A percentile compares a stretch with the other conserved stretches of the same genome.
These are phyloP conservation scores for Conger conger DNA, from an alignment of 2,113 vertebrate genomes.

Conservation along the genomic window DNA sequence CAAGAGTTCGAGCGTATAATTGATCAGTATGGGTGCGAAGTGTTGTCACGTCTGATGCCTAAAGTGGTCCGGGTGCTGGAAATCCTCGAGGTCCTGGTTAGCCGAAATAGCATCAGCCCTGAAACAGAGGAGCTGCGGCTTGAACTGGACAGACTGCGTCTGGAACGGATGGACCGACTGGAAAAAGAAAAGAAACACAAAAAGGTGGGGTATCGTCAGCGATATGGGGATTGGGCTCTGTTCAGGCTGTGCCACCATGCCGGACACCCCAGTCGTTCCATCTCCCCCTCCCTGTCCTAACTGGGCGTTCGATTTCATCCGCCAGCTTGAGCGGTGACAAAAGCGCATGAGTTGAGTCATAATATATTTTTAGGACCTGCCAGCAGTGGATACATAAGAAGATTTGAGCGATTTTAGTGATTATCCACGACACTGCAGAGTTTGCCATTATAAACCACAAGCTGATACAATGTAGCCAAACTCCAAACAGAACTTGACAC, in stretches of 20 bases:
- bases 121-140: slow-evolving; percentile 88
- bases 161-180: slow-evolving; percentile 85
- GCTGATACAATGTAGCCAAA: neutral
- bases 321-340: neutral
- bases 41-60: slow-evolving; percentile 82
- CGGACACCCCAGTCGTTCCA: neutral
- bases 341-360: neutral
- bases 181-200: slow-evolving; percentile 90
- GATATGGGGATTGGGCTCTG: neutral
- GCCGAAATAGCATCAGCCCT: slow-evolving; percentile 78
- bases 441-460: neutral
- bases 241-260: neutral
- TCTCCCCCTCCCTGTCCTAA: neutral
- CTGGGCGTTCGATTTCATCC: slow-evolving; percentile 1
- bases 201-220: slow-evolving; percentile 65
- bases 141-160: slow-evolving; percentile 82
- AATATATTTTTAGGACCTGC: neutral
- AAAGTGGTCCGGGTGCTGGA: slow-evolving; percentile 90
- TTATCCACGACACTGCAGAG: neutral
- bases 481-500: neutral
- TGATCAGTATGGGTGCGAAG: slow-evolving; percentile 85
- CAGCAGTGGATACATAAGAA: neutral
- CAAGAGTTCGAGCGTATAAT: slow-evolving; percentile 91
- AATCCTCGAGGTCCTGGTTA: slow-evolving; percentile 86
- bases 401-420: neutral